phyloP scores from a whole-genome alignment of 2,888 invertebrate genomes.

The Standfussiana lucernea region DNA sequence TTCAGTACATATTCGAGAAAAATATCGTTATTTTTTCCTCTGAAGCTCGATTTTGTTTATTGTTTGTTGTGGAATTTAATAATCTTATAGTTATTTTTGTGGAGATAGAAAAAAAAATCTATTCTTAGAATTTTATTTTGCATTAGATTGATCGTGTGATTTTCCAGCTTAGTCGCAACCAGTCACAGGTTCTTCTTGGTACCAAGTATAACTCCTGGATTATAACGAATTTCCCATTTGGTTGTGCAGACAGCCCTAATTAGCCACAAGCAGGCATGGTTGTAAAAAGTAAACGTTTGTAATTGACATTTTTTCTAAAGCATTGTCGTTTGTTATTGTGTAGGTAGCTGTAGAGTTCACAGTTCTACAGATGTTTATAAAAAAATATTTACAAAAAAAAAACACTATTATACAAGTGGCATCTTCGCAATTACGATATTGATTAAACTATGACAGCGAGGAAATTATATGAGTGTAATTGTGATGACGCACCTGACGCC shows the following conservation, averaged over 20 bases:
- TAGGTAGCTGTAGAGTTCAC: constrained; percentile 15
- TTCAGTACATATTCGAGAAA: background rate
- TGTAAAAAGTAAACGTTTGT: constrained; percentile 43
- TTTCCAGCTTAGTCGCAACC: background rate
- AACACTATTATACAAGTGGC: constrained; percentile 13
- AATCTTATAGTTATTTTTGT: too few relatives aligned
- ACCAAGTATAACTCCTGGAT: background rate
- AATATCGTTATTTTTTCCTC: background rate
- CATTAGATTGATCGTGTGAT: background rate
- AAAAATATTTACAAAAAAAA: background rate
- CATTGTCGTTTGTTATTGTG: constrained; percentile 40
- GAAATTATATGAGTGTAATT: constrained; percentile 6
- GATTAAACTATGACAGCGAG: constrained; percentile 1
- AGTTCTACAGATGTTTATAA: constrained; percentile 19
- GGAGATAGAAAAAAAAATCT: too few relatives aligned
- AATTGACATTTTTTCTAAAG: constrained; percentile 44
- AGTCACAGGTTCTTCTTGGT: background rate
- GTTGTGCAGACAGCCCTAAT: constrained; percentile 24
- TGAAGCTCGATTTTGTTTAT: too few relatives aligned
- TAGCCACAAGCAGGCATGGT: constrained; percentile 14
- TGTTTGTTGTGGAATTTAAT: background rate
- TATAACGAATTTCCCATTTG: background rate
- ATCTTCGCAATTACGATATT: constrained; percentile 20
- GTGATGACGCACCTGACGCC: background rate
- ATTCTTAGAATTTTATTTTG: background rate